Base-by-base conservation (phyloP, 2,113 vertebrate species). In the Sprattus sprattus region DNA sequence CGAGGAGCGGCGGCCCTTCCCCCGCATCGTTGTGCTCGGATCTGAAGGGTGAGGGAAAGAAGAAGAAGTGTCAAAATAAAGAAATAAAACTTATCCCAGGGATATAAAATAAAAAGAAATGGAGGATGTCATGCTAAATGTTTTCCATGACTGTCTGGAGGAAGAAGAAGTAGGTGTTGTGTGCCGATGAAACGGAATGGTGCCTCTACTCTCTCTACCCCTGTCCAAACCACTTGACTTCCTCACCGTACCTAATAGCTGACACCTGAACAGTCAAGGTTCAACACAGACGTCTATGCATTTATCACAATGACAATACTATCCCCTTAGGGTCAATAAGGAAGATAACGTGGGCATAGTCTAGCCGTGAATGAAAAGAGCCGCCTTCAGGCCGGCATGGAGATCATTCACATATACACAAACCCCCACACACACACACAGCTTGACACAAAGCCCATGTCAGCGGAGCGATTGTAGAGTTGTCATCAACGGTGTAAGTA, bases 31-130 rank as follows among this genome's bases (percentile, higher is more conserved):
- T 11, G 47, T 11, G n/a, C 64, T 11, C 83, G 83, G 85, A 60
- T 89, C 81, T 82, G 67, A 90, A 91, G 85, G 85, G 89, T 85
- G 85, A 32, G 25, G 67, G 28, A 89, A 84, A n/a, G 64, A 67
- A 85, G 45, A 39, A 39, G 39, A 39, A 44, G 81, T 32, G 67
- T 16, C 82, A 87, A 85, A 84, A 88, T 44, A 11, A 49, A 47
- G 8, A 45, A 57, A 50, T 81, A 87, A 50, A 47, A 87, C 81
- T 85, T 18, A 46, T 86, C 50, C 46, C 67, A 52, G 85, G 83
- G 86, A 90, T 78, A 80, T 11, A 11, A 11, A 75, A 28, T n/a
- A 28, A 75, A 11, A 39, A 13, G 46, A 85, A 87, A 87, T 47
- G 83, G 82, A 52, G 89, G 28, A 85, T 83, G 81, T 67, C 84